These are phyloP conservation scores for Apocheima hispidaria DNA, from an alignment of 2,888 invertebrate genomes.

Conservation along the genomic window DNA sequence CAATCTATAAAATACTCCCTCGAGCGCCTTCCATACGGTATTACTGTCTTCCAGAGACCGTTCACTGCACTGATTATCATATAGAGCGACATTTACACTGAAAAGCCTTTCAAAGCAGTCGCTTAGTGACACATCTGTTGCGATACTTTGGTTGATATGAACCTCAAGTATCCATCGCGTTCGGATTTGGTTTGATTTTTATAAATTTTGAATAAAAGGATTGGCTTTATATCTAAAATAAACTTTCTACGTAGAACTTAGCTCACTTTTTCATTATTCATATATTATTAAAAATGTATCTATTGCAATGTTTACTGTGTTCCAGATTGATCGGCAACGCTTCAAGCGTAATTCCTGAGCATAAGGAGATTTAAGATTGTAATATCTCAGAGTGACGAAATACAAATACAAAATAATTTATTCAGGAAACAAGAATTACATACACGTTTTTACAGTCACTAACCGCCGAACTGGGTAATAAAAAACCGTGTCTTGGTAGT, in stretches of 20 bases:
- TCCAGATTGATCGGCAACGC: too few relatives aligned
- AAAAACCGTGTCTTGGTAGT: too few relatives aligned
- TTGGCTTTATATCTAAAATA: background rate
- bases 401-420: too few relatives aligned
- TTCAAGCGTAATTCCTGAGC: too few relatives aligned
- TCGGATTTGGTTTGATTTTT: slow-evolving; percentile 50
- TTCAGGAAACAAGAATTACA: too few relatives aligned
- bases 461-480: too few relatives aligned
- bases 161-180: slow-evolving; percentile 44
- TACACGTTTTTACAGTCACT: too few relatives aligned
- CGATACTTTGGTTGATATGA: slow-evolving; percentile 22
- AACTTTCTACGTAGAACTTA: background rate
- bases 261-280: background rate
- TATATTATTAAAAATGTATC: too few relatives aligned
- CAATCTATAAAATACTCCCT: slow-evolving; percentile 54
- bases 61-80: slow-evolving; percentile 60
- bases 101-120: slow-evolving; percentile 54
- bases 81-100: slow-evolving; percentile 67
- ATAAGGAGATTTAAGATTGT: too few relatives aligned
- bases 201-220: slow-evolving; percentile 5
- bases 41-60: slow-evolving; percentile 47
- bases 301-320: too few relatives aligned
- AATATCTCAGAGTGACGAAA: too few relatives aligned
- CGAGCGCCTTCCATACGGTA: slow-evolving; percentile 44
- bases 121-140: slow-evolving; percentile 45